Conservation (phyloP, 2,888 invertebrate genomes). For the Trissoscelio sp. region DNA sequence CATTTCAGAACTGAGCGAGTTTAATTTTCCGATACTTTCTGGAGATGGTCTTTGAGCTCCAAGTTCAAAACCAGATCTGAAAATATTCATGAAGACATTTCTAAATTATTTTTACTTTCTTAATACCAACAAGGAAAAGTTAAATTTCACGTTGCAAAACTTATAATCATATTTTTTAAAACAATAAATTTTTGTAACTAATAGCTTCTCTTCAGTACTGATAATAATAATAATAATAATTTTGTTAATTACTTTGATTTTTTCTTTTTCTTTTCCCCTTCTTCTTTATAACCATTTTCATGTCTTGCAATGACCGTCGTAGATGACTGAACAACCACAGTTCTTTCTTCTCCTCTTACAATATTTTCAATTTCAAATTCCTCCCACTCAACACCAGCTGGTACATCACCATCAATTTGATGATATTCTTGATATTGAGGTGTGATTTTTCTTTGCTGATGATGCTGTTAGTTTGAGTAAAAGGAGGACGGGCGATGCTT, state of each 20-base stretch:
- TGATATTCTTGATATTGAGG: slow-evolving; percentile 86
- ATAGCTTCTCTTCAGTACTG: too few relatives aligned
- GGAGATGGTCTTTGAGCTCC: slow-evolving; percentile 92
- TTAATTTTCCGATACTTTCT: slow-evolving; percentile 95
- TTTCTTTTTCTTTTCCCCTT: slow-evolving; percentile 80
- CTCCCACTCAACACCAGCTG: slow-evolving; percentile 90
- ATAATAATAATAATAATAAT: slow-evolving; percentile 12
- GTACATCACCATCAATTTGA: slow-evolving; percentile 79
- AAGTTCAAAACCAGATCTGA: slow-evolving; percentile 88
- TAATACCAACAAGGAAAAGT: too few relatives aligned
- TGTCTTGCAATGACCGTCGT: slow-evolving; percentile 73
- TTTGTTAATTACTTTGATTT: slow-evolving; percentile 78
- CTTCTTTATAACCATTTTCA: slow-evolving; percentile 80
- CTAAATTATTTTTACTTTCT: too few relatives aligned
- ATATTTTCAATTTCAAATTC: slow-evolving; percentile 90
- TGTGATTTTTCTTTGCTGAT: slow-evolving; percentile 89
- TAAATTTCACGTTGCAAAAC: too few relatives aligned
- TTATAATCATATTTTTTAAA: too few relatives aligned
- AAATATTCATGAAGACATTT: slow-evolving; percentile 9
- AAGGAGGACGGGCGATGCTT: slow-evolving; percentile 21
- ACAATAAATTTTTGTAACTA: too few relatives aligned
- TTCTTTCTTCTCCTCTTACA: slow-evolving; percentile 42
- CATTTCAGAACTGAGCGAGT: slow-evolving; percentile 96
- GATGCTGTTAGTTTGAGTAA: too few relatives aligned
- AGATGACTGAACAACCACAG: slow-evolving; percentile 72